phyloP scores from a whole-genome alignment of 2,797 vertebrate species.

The Carduelis carduelis region DNA sequence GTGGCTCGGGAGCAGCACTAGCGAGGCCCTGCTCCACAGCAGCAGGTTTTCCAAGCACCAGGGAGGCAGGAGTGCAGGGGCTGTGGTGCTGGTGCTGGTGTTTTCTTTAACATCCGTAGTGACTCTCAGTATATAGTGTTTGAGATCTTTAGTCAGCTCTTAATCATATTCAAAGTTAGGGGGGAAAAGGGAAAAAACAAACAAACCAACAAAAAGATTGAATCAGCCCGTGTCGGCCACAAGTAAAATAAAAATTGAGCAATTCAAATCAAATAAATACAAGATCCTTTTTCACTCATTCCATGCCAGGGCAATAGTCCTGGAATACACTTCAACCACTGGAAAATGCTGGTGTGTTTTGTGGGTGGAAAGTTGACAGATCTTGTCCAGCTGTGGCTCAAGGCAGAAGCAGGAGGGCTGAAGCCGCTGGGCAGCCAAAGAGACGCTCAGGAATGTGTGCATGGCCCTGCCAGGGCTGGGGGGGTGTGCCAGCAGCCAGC shows the following conservation, averaged over 20 bases:
- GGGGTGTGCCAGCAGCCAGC: conserved; percentile 1
- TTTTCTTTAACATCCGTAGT: conserved; percentile 66
- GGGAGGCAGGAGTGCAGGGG: neutral
- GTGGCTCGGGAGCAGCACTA: neutral
- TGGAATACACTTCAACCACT: neutral
- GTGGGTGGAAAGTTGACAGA: neutral
- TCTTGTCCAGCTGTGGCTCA: conserved; percentile 9
- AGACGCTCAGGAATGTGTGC: neutral
- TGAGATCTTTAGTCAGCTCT: conserved; percentile 63
- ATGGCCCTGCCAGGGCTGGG: conserved; percentile 10
- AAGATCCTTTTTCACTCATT: conserved; percentile 40
- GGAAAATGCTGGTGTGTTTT: neutral
- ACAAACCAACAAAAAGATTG: neutral
- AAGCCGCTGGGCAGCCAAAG: conserved; percentile 21
- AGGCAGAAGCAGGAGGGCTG: neutral
- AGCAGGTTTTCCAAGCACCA: conserved; percentile 8
- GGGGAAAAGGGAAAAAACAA: neutral
- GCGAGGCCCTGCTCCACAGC: neutral
- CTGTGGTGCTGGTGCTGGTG: conserved; percentile 54
- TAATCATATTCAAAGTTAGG: conserved; percentile 10
- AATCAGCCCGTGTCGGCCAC: conserved; percentile 22
- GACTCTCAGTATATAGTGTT: conserved; percentile 74
- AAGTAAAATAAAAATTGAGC: conserved; percentile 49
- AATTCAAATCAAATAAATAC: neutral
- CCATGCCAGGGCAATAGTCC: neutral